Conservation (phyloP, 2,797 vertebrate species). For the Antrozous pallidus region DNA sequence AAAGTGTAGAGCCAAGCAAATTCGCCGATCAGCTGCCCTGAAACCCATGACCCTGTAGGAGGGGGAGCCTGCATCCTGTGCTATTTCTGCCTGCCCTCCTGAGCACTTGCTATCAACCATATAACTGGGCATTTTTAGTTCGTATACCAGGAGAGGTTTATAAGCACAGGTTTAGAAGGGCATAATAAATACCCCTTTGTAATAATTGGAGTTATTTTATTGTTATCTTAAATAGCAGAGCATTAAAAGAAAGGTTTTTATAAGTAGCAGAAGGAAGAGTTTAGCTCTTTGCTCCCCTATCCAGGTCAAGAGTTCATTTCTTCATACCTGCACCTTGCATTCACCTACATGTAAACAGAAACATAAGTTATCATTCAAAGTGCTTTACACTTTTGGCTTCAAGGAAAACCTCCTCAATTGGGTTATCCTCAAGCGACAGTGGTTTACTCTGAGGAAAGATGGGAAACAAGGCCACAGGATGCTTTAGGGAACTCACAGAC, state of each 20-base stretch:
- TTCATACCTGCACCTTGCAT: not conserved
- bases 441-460: not conserved
- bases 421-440: not conserved
- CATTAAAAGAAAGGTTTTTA: slow-evolving; percentile 10
- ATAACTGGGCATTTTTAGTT: not conserved
- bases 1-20: slow-evolving; percentile 49
- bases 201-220: slow-evolving; percentile 3
- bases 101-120: not conserved
- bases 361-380: not conserved
- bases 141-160: not conserved
- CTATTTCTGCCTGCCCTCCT: slow-evolving; percentile 14
- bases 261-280: not conserved
- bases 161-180: not conserved
- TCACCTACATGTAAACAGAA: not conserved
- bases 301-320: not conserved
- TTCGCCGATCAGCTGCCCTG: slow-evolving; percentile 38
- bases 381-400: not conserved
- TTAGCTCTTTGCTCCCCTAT: not conserved
- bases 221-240: slow-evolving; percentile 10
- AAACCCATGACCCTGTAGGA: not conserved
- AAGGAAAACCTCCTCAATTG: not conserved
- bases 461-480: not conserved
- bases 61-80: not conserved
- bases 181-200: slow-evolving; percentile 11
- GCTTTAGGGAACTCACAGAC: not conserved